phyloP scores from a whole-genome alignment of 2,888 invertebrate genomes.

The Andrena hattorfiana region DNA sequence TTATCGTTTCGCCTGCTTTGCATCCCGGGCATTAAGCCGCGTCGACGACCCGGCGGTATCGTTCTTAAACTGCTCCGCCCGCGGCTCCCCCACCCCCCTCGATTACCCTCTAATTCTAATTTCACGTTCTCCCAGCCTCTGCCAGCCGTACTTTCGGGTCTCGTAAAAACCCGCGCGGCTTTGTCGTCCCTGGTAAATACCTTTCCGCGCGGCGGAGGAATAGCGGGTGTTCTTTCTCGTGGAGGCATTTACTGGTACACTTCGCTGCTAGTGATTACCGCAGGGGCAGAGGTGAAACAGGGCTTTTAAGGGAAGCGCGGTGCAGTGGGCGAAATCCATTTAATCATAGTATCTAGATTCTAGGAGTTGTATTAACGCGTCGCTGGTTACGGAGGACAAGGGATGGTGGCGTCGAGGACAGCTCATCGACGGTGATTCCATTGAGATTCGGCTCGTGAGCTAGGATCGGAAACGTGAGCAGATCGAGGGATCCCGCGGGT shows the following conservation, averaged over 20 bases:
- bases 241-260: constrained; percentile 13
- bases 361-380: too few species aligned
- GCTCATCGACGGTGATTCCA: constrained; percentile 6
- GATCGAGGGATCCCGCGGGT: constrained; percentile 60
- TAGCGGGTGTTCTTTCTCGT: not conserved
- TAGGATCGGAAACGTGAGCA: constrained; percentile 25
- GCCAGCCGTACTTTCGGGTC: constrained; percentile 36
- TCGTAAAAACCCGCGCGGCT: constrained; percentile 37
- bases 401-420: constrained; percentile 18
- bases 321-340: too few species aligned
- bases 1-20: constrained; percentile 74
- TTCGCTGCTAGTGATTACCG: not conserved
- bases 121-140: constrained; percentile 54
- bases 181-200: constrained; percentile 12
- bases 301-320: too few species aligned
- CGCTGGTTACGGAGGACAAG: not conserved
- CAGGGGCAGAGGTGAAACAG: too few species aligned
- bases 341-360: too few species aligned
- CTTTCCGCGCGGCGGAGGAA: not conserved
- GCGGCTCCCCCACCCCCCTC: constrained; percentile 40
- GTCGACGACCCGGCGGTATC: constrained; percentile 58
- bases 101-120: constrained; percentile 73
- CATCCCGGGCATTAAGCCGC: constrained; percentile 70
- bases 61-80: constrained; percentile 69
- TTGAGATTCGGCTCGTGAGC: constrained; percentile 40